Percentiles rank a stretch among this genome's conserved stretches.
These are phyloP conservation scores for Craniophora ligustri DNA, from an alignment of 2,888 invertebrate genomes.

Conservation along the genomic window DNA sequence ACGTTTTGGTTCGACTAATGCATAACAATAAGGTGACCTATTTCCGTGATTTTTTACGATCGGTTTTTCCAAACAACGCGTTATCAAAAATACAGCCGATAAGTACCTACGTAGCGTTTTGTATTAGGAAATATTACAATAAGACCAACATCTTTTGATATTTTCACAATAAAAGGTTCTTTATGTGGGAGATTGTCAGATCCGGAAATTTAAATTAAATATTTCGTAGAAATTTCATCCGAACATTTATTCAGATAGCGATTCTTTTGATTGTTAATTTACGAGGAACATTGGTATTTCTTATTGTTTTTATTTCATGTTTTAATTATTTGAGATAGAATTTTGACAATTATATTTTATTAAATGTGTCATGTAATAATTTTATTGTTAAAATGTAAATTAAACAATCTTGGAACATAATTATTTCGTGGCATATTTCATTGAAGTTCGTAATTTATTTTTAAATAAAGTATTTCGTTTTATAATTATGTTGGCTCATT, in stretches of 20 bases:
- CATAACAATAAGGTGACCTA: conserved; percentile 44
- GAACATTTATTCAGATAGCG: neutral
- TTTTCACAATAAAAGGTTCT: conserved; percentile 7
- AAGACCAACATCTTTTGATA: conserved; percentile 17
- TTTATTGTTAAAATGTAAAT: too few relatives aligned
- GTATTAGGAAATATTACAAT: conserved; percentile 36
- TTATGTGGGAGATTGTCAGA: neutral
- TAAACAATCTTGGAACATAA: too few relatives aligned
- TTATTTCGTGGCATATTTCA: too few relatives aligned
- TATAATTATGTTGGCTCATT: conserved; percentile 6
- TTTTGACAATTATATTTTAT: neutral
- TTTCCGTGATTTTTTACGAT: conserved; percentile 19
- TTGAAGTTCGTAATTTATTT: neutral
- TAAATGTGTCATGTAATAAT: neutral
- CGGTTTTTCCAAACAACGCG: conserved; percentile 15
- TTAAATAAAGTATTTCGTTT: neutral
- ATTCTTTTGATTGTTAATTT: neutral
- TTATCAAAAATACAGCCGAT: conserved; percentile 21
- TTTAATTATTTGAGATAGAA: neutral
- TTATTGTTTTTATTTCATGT: neutral
- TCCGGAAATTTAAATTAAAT: conserved; percentile 5
- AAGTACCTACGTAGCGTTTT: too few relatives aligned
- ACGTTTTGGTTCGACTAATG: conserved; percentile 33
- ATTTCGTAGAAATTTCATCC: neutral
- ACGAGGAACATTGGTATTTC: too few relatives aligned